phyloP scores from a whole-genome alignment of 2,113 vertebrate species.

The Gulo gulo region DNA sequence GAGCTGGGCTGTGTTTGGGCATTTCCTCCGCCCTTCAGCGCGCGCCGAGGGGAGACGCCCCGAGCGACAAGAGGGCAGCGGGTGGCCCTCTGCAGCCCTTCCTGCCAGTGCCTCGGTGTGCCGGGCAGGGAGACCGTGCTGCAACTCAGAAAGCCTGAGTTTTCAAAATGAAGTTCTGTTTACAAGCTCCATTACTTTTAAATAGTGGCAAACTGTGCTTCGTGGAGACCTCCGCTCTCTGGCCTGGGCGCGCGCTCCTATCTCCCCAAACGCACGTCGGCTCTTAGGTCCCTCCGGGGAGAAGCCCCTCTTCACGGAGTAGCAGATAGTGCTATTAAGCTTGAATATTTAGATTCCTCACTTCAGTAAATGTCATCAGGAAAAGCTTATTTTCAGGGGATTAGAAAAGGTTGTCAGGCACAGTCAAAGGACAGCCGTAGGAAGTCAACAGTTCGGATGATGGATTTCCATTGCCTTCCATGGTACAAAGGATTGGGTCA shows the following conservation, averaged over 20 bases:
- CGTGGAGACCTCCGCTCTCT: too few relatives aligned
- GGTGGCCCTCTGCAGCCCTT: accelerated
- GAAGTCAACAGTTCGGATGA: accelerated
- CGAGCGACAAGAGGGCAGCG: accelerated
- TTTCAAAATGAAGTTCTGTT: neutral
- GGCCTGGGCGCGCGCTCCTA: accelerated
- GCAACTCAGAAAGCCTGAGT: accelerated
- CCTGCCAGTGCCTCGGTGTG: accelerated
- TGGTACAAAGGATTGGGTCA: too few relatives aligned
- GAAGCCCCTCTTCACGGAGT: neutral
- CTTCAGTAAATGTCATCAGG: neutral
- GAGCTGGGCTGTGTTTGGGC: neutral
- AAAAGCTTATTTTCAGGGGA: neutral
- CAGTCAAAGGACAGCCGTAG: neutral
- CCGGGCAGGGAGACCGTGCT: neutral
- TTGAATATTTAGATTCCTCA: neutral
- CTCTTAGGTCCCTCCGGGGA: neutral
- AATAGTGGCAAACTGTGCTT: neutral
- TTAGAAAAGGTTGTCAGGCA: neutral
- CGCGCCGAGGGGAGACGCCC: neutral
- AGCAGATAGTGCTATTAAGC: too few relatives aligned
- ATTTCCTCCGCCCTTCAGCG: accelerated
- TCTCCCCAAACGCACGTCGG: neutral
- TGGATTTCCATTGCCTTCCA: neutral
- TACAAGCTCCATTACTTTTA: neutral